These are phyloP conservation scores for Pangasius larnaudii DNA, from an alignment of 2,797 vertebrate species.

Conservation along the genomic window DNA sequence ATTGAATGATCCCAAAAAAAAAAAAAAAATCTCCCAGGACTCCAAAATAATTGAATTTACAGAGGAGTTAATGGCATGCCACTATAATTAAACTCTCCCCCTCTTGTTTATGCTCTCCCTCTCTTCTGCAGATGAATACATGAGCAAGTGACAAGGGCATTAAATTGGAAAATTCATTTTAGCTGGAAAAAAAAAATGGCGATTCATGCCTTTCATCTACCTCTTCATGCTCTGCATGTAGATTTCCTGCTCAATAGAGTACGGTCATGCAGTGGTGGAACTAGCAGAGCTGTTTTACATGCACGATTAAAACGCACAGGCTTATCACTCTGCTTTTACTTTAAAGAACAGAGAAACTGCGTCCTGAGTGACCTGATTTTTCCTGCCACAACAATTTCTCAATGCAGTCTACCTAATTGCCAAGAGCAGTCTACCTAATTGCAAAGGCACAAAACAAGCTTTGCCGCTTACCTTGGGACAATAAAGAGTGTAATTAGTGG, in stretches of 20 bases:
- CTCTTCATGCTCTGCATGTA: constrained; percentile 43
- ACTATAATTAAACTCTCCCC: constrained; percentile 56
- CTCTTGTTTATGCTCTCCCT: constrained; percentile 37
- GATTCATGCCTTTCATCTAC: constrained; percentile 40
- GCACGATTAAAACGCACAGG: constrained; percentile 28
- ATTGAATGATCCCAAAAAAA: constrained; percentile 51
- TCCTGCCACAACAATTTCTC: constrained; percentile 4
- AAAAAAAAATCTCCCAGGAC: constrained; percentile 57
- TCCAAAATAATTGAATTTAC: constrained; percentile 60
- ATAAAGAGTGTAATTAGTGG: not conserved
- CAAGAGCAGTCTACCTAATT: constrained; percentile 11
- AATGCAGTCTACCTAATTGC: not conserved
- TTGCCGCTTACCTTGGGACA: not conserved
- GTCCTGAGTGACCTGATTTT: not conserved
- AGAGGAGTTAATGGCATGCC: constrained; percentile 46
- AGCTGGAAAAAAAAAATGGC: not conserved
- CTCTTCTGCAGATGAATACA: constrained; percentile 37
- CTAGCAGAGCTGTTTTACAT: constrained; percentile 45
- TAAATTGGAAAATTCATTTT: constrained; percentile 53
- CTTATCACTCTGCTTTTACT: constrained; percentile 40
- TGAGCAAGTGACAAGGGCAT: constrained; percentile 46
- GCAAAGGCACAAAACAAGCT: constrained; percentile 14
- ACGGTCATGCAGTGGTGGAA: constrained; percentile 8
- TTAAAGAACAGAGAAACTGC: constrained; percentile 32
- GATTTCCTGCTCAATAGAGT: constrained; percentile 45